A percentile compares a stretch with the other conserved stretches of the same genome.
These are phyloP conservation scores for Sebastes cheni DNA, from an alignment of 2,797 vertebrate species.

Conservation along the genomic window DNA sequence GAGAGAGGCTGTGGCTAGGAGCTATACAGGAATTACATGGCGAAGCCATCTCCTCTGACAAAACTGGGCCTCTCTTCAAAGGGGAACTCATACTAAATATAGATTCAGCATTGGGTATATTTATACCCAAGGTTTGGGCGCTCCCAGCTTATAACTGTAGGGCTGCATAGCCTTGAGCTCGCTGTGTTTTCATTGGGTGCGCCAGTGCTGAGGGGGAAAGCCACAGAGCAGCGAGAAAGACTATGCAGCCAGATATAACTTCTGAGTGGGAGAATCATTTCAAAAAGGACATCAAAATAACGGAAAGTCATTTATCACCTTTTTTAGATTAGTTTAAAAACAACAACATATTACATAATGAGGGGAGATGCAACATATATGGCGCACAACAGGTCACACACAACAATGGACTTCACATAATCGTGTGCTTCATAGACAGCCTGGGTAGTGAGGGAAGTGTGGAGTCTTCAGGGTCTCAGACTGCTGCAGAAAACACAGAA, in stretches of 20 bases:
- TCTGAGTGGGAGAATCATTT: slow-evolving; percentile 30
- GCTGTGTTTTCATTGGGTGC: slow-evolving; percentile 77
- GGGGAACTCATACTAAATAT: slow-evolving; percentile 69
- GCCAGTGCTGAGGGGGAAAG: slow-evolving; percentile 56
- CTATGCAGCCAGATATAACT: slow-evolving; percentile 46
- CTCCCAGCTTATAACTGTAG: slow-evolving; percentile 76
- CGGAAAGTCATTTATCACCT: slow-evolving; percentile 23
- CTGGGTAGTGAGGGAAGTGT: slow-evolving; percentile 15
- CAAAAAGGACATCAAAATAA: slow-evolving; percentile 24
- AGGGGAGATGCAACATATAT: slow-evolving; percentile 31
- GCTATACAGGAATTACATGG: slow-evolving; percentile 68
- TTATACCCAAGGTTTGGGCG: slow-evolving; percentile 75
- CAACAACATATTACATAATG: slow-evolving; percentile 14
- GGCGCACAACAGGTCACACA: slow-evolving; percentile 28
- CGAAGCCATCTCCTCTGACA: slow-evolving; percentile 65
- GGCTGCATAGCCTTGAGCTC: slow-evolving; percentile 68
- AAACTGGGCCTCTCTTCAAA: slow-evolving; percentile 73
- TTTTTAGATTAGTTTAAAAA: background rate
- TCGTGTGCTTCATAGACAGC: slow-evolving; percentile 13
- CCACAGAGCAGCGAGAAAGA: slow-evolving; percentile 51
- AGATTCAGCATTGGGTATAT: slow-evolving; percentile 73
- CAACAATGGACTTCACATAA: slow-evolving; percentile 5
- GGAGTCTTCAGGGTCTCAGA: slow-evolving; percentile 44
- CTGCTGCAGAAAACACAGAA: slow-evolving; percentile 42
- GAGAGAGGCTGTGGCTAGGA: slow-evolving; percentile 62